Base-by-base conservation (phyloP, 1,140 invertebrate genomes). In the Eulimnadia texana region DNA sequence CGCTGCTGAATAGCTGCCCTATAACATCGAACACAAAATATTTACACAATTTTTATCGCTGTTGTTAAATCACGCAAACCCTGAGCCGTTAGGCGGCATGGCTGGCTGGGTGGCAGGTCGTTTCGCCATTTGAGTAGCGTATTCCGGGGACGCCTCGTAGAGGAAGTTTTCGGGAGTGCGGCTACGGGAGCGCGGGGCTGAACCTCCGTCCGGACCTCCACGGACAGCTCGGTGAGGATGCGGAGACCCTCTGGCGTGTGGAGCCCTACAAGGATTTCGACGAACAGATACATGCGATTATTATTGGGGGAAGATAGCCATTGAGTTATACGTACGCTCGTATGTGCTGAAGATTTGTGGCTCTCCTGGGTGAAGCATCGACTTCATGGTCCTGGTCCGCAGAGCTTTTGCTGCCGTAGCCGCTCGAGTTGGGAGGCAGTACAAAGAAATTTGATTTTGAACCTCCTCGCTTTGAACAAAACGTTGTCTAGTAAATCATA, bases 1-100 rank as follows among this genome's bases (percentile, higher is more conserved):
- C 88, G 78, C 72, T 90, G 88, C 71, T 90, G 88, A 82, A 90
- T 87, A 27, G 87, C 91, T 29, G 88, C 88, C 68, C 84, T 86
- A 28, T 29, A 29, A 42, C 33, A 42, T 9, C 16, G 33, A 42
- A 9, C 6, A 9, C 16, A 6, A 42, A 42, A 42, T n/a, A n/a
- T n/a, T n/a, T n/a, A n/a, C n/a, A n/a, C 33, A 42, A 16, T 42
- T 42, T 42, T 42, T 16, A n/a, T n/a, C n/a, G n/a, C n/a, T n/a
- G 6, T 42, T 42, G 33, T 16, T 42, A 42, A 42, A 42, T 9
- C n/a, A 42, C 33, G 16, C 33, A 42, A 9, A 56, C 68, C 70
- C 67, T 81, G 72, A 58, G 79, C 78, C 59, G 73, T 62, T 57
- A 49, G 64, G 63, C 16, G 65, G 63, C 28, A 78, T 64, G 74